phyloP scores from a whole-genome alignment of 2,888 invertebrate genomes.

The Noctua fimbriata region DNA sequence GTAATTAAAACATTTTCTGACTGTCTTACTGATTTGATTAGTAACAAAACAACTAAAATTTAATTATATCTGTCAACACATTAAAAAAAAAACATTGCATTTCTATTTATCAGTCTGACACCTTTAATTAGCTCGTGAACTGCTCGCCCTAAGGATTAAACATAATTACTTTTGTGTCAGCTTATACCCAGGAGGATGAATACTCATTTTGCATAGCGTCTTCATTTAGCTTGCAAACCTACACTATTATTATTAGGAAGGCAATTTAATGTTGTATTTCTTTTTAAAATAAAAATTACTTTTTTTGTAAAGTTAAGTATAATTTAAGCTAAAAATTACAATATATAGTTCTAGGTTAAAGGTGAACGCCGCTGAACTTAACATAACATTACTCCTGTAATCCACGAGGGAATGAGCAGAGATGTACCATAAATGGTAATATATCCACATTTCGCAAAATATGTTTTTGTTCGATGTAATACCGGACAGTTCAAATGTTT shows the following conservation, averaged over 20 bases:
- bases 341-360: too few relatives aligned
- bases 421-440: too few relatives aligned
- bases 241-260: conserved; percentile 50
- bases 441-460: too few relatives aligned
- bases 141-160: conserved; percentile 67
- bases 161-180: conserved; percentile 73
- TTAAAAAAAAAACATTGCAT: not conserved
- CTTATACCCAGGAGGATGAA: conserved; percentile 52
- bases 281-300: too few relatives aligned
- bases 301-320: too few relatives aligned
- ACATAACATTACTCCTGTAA: too few relatives aligned
- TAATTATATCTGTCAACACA: not conserved
- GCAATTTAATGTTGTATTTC: conserved; percentile 3
- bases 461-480: too few relatives aligned
- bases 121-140: conserved; percentile 69
- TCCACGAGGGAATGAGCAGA: too few relatives aligned
- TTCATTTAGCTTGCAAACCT: conserved; percentile 49
- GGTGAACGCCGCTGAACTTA: too few relatives aligned
- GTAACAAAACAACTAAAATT: not conserved
- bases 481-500: too few relatives aligned
- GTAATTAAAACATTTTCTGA: not conserved
- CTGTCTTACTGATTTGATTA: rapidly evolving
- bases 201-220: conserved; percentile 60
- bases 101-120: conserved; percentile 39
- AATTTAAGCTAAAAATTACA: too few relatives aligned